Evolutionary conservation across 2,888 invertebrate species (phyloP).

Genomic region (Netelia inedita): DNA sequence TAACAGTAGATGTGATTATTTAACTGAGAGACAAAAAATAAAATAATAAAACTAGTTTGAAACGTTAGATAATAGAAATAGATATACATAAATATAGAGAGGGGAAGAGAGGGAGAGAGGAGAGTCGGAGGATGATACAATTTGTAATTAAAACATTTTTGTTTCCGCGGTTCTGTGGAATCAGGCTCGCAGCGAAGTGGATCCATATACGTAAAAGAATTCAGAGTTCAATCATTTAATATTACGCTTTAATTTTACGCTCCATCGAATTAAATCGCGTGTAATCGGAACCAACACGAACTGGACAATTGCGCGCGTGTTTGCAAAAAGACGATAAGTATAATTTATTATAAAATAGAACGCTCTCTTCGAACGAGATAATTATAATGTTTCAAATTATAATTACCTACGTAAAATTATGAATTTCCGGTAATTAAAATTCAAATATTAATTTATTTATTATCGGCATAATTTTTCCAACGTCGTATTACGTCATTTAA

Average conservation of each 20-base stretch:
- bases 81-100: background rate
- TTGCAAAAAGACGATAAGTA: background rate
- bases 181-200: constrained; percentile 30
- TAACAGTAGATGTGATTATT: too few relatives aligned
- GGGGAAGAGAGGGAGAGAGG: background rate
- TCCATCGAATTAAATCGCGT: constrained; percentile 13
- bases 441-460: too few relatives aligned
- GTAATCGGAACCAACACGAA: background rate
- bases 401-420: too few relatives aligned
- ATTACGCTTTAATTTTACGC: constrained; percentile 53
- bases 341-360: background rate
- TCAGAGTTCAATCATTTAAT: constrained; percentile 58
- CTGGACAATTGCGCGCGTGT: background rate
- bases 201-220: background rate
- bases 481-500: background rate
- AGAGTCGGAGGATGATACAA: constrained; percentile 20
- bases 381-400: too few relatives aligned
- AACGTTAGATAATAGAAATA: too few relatives aligned
- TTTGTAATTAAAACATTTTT: constrained; percentile 81
- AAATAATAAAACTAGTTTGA: too few relatives aligned
- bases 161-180: constrained; percentile 70
- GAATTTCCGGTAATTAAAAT: too few relatives aligned
- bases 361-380: background rate
- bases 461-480: background rate
- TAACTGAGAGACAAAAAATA: too few relatives aligned